phyloP scores from a whole-genome alignment of 1,140 invertebrate species.

The Cylas formicarius region DNA sequence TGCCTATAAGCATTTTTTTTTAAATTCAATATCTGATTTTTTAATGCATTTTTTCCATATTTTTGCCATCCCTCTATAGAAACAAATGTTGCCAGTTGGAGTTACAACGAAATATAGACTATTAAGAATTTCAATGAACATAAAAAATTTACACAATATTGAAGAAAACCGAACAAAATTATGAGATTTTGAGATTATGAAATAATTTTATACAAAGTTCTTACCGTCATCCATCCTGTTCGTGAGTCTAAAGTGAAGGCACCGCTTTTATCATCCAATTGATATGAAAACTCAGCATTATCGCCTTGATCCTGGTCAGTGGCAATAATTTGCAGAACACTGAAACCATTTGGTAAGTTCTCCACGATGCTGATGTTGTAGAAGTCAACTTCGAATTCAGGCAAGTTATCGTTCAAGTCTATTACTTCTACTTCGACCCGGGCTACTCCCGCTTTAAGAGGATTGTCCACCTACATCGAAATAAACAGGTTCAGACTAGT shows the following conservation, averaged over 20 bases:
- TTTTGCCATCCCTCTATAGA: too few relatives aligned
- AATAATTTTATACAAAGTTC: too few relatives aligned
- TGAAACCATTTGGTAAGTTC: conserved; percentile 80
- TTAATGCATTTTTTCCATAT: too few relatives aligned
- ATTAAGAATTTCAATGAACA: too few relatives aligned
- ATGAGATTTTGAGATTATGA: too few relatives aligned
- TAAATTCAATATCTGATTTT: too few relatives aligned
- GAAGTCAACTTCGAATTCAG: conserved; percentile 78
- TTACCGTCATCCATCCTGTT: conserved; percentile 79
- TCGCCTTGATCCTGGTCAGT: conserved; percentile 73
- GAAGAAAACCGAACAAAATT: too few relatives aligned
- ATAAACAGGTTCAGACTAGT: conserved; percentile 8
- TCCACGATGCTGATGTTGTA: conserved; percentile 89
- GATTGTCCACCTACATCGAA: conserved; percentile 53
- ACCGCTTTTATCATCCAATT: conserved; percentile 62
- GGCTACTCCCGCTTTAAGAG: conserved; percentile 63
- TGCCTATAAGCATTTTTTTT: too few relatives aligned
- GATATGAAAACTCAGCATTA: conserved; percentile 76
- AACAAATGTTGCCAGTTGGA: too few relatives aligned
- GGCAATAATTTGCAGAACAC: conserved; percentile 73
- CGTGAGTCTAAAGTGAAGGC: conserved; percentile 73
- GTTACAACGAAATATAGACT: too few relatives aligned
- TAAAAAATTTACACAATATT: too few relatives aligned
- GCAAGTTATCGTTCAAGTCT: conserved; percentile 78
- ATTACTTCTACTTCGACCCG: conserved; percentile 70